Conservation (phyloP, 2,888 invertebrate species). For the Lasius platythorax region DNA sequence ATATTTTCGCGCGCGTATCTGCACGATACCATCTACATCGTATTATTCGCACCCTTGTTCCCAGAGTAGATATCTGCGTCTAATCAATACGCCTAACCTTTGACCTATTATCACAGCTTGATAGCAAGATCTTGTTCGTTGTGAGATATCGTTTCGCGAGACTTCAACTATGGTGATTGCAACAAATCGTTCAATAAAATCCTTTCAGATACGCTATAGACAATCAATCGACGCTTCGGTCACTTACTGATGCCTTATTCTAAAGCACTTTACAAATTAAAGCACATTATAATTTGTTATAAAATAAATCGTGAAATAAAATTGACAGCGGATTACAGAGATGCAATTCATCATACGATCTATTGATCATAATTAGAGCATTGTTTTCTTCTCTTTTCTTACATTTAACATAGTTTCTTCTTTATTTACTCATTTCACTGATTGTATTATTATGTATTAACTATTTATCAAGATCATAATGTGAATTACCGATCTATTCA, state of each 20-base stretch:
- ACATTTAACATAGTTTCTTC: not conserved
- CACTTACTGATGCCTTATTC: conserved; percentile 13
- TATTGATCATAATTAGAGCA: not conserved
- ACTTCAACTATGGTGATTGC: conserved; percentile 64
- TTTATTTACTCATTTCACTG: not conserved
- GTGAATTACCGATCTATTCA: not conserved
- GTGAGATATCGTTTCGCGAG: conserved; percentile 72
- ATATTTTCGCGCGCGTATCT: conserved; percentile 56
- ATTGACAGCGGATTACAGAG: not conserved
- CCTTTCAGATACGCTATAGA: conserved; percentile 49
- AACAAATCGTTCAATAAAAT: conserved; percentile 67
- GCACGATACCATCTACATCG: conserved; percentile 50
- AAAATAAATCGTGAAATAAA: not conserved
- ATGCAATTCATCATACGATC: not conserved
- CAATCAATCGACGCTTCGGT: conserved; percentile 61
- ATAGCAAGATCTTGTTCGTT: conserved; percentile 64
- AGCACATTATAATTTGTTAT: conserved; percentile 3
- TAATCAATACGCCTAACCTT: conserved; percentile 76
- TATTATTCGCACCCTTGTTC: conserved; percentile 69
- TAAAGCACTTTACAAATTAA: not conserved
- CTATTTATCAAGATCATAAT: not conserved
- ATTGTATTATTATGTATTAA: not conserved
- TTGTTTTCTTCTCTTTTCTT: not conserved
- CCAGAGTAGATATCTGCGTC: conserved; percentile 70
- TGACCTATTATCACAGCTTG: conserved; percentile 74